Evolutionary conservation across 2,113 vertebrate genomes (phyloP), one percentile per base, ranked within the genome.

Genomic region (Hippolais icterina): DNA sequence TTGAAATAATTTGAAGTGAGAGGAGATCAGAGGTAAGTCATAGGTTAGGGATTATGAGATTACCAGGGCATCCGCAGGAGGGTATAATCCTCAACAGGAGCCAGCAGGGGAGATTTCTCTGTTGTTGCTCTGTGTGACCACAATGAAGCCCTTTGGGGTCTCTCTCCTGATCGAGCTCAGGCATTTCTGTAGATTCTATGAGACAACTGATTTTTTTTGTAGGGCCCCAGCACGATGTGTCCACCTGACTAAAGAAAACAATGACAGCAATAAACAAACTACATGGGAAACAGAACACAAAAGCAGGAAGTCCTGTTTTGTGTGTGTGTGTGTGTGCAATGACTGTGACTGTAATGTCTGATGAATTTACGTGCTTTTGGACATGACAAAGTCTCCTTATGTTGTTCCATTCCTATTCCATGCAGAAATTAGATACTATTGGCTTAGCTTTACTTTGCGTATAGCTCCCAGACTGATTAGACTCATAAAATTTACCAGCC

Each of bases 1-100:
- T 88, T 69, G 37, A 90, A 93, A 92, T 90, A 89, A 95, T 96
- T 71, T 80, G 61, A 92, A 94, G 65, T 75, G 88, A 94, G 93
- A 78, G 82, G 53, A 93, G 83, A 96, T 87, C 85, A 96, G 92
- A 97, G 41, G 56, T 60, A 22, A 93, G 47, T 70, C 92, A 89
- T 86, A 93, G 94, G 75, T 95, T 93, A 92, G 41, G 83, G 93
- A 92, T 93, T 94, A 95, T 83, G 80, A 83, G 85, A 87, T 78
- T 92, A 90, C 29, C 83, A 71, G 61, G 77, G 72, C 90, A 93
- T 78, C 85, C 0, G 1, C 5, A 3, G 70, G 47, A 92, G 72
- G 54, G 74, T 94, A 72, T 82, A 95, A 95, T 77, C 79, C 75
- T 44, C 93, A 24, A 1, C 56, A 50, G 79, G 25, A 35, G 46